A percentile compares a stretch with the other conserved stretches of the same genome.
These are phyloP conservation scores for Xylota sylvarum DNA, from an alignment of 2,888 invertebrate genomes.

Conservation along the genomic window DNA sequence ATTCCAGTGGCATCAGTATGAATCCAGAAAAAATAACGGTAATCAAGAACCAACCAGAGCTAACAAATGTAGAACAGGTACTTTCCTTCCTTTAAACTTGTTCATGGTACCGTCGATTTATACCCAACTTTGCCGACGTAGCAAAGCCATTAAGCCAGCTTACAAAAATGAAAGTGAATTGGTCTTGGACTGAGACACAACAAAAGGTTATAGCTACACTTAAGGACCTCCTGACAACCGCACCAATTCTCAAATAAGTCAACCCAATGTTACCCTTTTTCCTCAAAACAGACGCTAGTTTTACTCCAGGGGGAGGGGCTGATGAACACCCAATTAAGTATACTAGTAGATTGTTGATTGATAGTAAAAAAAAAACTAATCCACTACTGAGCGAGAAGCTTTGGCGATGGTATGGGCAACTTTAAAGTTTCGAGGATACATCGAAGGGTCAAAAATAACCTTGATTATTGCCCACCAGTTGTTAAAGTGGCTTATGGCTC, in stretches of 20 bases:
- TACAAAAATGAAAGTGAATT: slow-evolving; percentile 76
- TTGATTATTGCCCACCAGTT: too few species aligned
- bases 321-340: background rate
- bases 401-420: slow-evolving; percentile 9
- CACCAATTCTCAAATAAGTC: too few species aligned
- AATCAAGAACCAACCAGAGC: background rate
- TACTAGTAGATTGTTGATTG: too few species aligned
- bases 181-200: slow-evolving; percentile 36
- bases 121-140: slow-evolving; percentile 51
- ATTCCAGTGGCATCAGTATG: slow-evolving; percentile 68
- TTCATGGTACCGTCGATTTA: slow-evolving; percentile 62
- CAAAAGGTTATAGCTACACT: slow-evolving; percentile 17
- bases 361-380: too few species aligned
- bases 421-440: background rate
- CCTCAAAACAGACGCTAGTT: slow-evolving; percentile 11
- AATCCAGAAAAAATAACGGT: slow-evolving; percentile 79
- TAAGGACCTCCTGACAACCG: background rate
- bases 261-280: too few species aligned
- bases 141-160: slow-evolving; percentile 78
- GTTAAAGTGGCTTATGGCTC: slow-evolving; percentile 1
- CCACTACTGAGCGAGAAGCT: background rate
- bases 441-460: too few species aligned
- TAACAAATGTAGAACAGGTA: background rate
- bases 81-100: background rate
- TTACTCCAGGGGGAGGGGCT: slow-evolving; percentile 10